Percentiles rank a stretch among this genome's conserved stretches.
These are phyloP conservation scores for Potamarius usumacintae DNA, from an alignment of 2,113 vertebrate genomes.

Conservation along the genomic window DNA sequence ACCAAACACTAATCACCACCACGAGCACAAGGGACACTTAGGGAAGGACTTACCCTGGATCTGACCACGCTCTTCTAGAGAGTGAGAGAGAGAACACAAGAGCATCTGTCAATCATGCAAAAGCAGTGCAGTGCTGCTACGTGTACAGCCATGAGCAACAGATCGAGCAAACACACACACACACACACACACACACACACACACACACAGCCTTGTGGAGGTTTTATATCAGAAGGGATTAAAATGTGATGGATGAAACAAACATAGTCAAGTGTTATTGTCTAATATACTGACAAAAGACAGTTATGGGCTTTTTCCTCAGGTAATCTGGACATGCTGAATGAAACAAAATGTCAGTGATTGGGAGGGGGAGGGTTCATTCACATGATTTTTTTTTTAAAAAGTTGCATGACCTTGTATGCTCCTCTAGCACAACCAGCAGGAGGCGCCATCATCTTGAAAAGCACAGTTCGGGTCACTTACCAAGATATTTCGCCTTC, in stretches of 20 bases:
- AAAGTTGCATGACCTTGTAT: not conserved
- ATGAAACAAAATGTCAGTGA: not conserved
- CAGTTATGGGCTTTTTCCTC: not conserved
- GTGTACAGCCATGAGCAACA: conserved; percentile 41
- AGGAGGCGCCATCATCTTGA: conserved; percentile 62
- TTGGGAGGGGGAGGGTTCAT: not conserved
- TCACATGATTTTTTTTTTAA: not conserved
- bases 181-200: not conserved
- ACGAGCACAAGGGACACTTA: conserved; percentile 63
- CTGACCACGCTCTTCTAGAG: conserved; percentile 74
- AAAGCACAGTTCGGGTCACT: conserved; percentile 57
- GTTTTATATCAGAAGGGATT: not conserved
- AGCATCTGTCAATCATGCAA: conserved; percentile 78
- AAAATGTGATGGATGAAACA: not conserved
- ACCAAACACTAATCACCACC: conserved; percentile 54
- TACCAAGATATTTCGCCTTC: conserved; percentile 91
- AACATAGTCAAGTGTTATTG: not conserved
- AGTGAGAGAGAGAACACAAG: conserved; percentile 71
- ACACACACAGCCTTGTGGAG: conserved; percentile 1
- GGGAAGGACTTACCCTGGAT: conserved; percentile 74
- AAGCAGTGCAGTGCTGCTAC: conserved; percentile 61
- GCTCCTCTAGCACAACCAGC: conserved; percentile 51
- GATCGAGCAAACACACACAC: not conserved
- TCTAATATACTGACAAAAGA: not conserved
- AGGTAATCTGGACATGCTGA: not conserved